phyloP scores from a whole-genome alignment of 2,797 vertebrate genomes.

The Micropoecilia bifurca region DNA sequence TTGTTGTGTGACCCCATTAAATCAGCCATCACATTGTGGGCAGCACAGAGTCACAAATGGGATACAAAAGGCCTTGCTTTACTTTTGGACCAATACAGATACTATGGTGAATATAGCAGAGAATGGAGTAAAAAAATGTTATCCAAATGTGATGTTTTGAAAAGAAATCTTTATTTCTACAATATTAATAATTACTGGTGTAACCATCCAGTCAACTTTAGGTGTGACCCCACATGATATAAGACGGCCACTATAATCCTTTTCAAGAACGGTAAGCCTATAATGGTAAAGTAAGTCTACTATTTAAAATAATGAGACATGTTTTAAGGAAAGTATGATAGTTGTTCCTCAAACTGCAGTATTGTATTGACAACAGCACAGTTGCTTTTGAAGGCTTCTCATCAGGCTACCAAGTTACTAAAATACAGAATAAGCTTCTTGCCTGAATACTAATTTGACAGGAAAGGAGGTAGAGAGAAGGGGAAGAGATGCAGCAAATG shows the following conservation, averaged over 20 bases:
- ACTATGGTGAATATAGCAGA: conserved; percentile 3
- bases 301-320: neutral
- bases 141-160: neutral
- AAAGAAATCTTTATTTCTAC: neutral
- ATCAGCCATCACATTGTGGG: conserved; percentile 14
- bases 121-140: neutral
- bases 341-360: neutral
- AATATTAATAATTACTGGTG: neutral
- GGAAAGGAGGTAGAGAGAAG: too few relatives aligned
- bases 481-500: too few relatives aligned
- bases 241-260: neutral
- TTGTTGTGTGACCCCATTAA: conserved; percentile 43
- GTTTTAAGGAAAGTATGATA: neutral
- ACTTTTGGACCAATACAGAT: conserved; percentile 15
- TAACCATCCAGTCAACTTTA: neutral
- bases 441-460: too few relatives aligned
- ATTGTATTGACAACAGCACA: neutral
- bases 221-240: neutral
- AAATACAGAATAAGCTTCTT: neutral
- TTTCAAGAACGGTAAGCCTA: neutral
- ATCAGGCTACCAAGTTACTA: neutral
- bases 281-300: neutral
- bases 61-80: conserved; percentile 20
- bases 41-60: conserved; percentile 8
- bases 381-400: neutral